A percentile compares a stretch with the other conserved stretches of the same genome.
Conservation (phyloP, 1,140 invertebrate species). For the Aphelinus certus region DNA sequence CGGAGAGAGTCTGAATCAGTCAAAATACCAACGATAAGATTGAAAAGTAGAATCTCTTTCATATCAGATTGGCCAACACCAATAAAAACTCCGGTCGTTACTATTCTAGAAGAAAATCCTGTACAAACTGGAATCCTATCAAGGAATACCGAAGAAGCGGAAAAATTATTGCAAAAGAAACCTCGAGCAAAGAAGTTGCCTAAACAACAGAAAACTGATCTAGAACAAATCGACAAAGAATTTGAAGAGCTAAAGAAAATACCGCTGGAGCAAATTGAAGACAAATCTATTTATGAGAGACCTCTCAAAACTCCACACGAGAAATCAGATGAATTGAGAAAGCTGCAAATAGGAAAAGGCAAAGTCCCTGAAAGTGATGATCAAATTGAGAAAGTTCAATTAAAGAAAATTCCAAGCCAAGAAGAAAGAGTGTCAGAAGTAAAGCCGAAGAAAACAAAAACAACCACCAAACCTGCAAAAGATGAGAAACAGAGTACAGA, state of each 20-base stretch:
- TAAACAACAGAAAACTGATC: constrained; percentile 61
- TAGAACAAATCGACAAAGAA: constrained; percentile 54
- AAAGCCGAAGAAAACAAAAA: constrained; percentile 45
- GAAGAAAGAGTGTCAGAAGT: constrained; percentile 54
- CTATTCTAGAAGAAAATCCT: constrained; percentile 66
- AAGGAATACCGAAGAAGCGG: constrained; percentile 75
- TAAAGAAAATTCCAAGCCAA: constrained; percentile 48
- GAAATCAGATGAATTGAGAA: constrained; percentile 58
- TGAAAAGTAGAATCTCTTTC: constrained; percentile 72
- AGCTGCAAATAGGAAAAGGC: constrained; percentile 65
- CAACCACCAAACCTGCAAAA: constrained; percentile 41
- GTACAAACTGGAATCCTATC: constrained; percentile 74
- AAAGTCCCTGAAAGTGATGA: constrained; percentile 65
- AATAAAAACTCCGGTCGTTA: constrained; percentile 64
- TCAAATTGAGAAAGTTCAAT: constrained; percentile 61
- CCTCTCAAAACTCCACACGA: constrained; percentile 57
- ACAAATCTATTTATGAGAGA: constrained; percentile 59
- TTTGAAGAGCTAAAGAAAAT: constrained; percentile 69
- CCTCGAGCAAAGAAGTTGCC: constrained; percentile 61
- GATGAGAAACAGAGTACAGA: constrained; percentile 50
- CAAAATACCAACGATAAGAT: constrained; percentile 71
- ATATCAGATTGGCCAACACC: constrained; percentile 71
- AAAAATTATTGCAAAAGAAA: constrained; percentile 71
- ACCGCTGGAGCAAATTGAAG: constrained; percentile 59
- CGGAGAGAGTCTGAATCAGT: constrained; percentile 65